Evolutionary conservation across 2,888 invertebrate genomes (phyloP).

Genomic region (Nomada ruficornis): DNA sequence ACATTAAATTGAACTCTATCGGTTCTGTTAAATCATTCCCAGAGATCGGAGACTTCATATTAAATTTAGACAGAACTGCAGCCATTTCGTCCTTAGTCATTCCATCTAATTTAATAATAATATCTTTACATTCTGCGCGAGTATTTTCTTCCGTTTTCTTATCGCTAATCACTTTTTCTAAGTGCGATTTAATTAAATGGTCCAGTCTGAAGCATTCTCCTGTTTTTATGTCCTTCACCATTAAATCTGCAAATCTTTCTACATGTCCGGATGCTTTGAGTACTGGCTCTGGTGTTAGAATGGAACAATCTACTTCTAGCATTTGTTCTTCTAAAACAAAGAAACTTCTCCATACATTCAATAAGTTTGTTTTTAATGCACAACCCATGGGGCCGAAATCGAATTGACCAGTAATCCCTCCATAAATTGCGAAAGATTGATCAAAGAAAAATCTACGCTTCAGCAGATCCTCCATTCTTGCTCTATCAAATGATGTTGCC

Average conservation of each 20-base stretch:
- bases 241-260: constrained; percentile 98
- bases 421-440: constrained; percentile 99
- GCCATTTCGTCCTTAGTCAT: constrained; percentile 96
- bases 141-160: constrained; percentile 91
- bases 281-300: constrained; percentile 98
- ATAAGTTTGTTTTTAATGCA: constrained; percentile 97
- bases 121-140: constrained; percentile 91
- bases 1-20: constrained; percentile 99
- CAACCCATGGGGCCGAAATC: constrained; percentile 99
- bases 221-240: constrained; percentile 98
- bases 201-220: constrained; percentile 99
- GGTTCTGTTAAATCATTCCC: constrained; percentile 98
- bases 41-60: constrained; percentile 97
- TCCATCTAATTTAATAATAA: constrained; percentile 94
- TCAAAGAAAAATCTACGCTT: constrained; percentile 99
- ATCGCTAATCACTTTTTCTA: constrained; percentile 94
- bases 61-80: constrained; percentile 92
- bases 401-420: constrained; percentile 96
- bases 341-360: constrained; percentile 96
- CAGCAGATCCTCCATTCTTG: constrained; percentile 98
- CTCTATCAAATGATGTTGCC: constrained; percentile 92
- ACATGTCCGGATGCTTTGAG: constrained; percentile 99
- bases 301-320: constrained; percentile 99
- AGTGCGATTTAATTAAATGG: constrained; percentile 97
- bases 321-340: constrained; percentile 99